Base-by-base conservation (phyloP, 2,888 invertebrate species). In the Malacosoma neustria region DNA sequence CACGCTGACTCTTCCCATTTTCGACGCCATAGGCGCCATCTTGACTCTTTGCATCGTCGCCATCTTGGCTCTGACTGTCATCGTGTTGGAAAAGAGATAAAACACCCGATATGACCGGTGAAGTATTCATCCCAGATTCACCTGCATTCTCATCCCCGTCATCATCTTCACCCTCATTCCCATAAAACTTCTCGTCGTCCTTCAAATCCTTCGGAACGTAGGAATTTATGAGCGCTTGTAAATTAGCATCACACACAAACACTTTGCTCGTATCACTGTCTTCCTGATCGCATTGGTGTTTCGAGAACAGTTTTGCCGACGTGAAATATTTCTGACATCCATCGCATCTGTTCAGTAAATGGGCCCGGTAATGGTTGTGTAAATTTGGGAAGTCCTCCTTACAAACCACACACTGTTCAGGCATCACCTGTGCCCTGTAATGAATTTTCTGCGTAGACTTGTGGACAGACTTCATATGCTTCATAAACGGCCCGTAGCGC, bases 321-420 rank as follows among this genome's bases (percentile, higher is more conserved):
- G 73, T 72, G 44, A 86, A 81, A 48, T 85, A 87, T 42, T 85
- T 87, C 30, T 37, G 47, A 50, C 87, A 88, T 11, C 53, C 62
- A 37, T 76, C 82, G 43, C 89, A 89, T 38, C 87, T 82, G 57
- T 90, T 89, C 46, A 82, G 72, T 34, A 88, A 51, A 46, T 89
- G 90, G 33, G 89, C 89, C 12, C 89, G 87, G 43, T 87, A 88
- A 43, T 90, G 88, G 53, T 89, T 89, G 61, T 90, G 89, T 42
- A 89, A 73, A 42, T 89, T 88, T 1, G 89, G 87, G 52, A 90
- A 89, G 1, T 75, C 70, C 15, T 81, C 88, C 9, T 87, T 84
- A 56, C 90, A 90, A 3, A 90, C 80, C 32, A 87, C 87, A 55
- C 90, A 90, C 29, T 79, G 82, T 45, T 88, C 89, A 0, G 89